Evolutionary conservation across 1,140 invertebrate genomes (phyloP).

Genomic region (Tachypleus tridentatus): DNA sequence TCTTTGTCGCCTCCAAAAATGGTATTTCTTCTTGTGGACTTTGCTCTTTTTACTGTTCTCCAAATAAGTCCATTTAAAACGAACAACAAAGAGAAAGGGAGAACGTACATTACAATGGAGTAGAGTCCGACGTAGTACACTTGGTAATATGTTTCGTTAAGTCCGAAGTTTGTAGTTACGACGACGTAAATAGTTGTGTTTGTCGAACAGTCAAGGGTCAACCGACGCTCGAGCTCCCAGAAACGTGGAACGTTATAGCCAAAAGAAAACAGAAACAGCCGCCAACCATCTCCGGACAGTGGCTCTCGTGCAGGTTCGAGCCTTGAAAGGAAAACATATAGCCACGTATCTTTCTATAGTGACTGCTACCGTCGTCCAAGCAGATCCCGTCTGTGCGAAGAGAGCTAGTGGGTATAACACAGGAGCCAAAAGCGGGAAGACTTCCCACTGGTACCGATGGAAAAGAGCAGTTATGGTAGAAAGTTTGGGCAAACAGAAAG

Average conservation of each 20-base stretch:
- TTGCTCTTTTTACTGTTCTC: too few relatives aligned
- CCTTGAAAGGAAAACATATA: conserved; percentile 82
- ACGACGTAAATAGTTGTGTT: conserved; percentile 40
- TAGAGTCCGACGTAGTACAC: conserved; percentile 44
- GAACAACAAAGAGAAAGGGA: conserved; percentile 46
- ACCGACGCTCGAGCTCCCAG: conserved; percentile 32
- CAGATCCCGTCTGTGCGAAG: conserved; percentile 77
- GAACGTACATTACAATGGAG: conserved; percentile 38
- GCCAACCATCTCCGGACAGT: conserved; percentile 72
- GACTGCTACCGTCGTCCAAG: conserved; percentile 89
- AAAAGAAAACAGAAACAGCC: conserved; percentile 64
- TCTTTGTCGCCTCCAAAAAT: too few relatives aligned
- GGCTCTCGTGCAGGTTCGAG: conserved; percentile 78
- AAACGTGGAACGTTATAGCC: conserved; percentile 74
- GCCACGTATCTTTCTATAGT: conserved; percentile 92
- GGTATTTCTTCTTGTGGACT: too few relatives aligned
- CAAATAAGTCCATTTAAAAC: too few relatives aligned
- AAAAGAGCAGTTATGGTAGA: too few relatives aligned
- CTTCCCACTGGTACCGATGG: conserved; percentile 27
- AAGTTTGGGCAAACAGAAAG: too few relatives aligned
- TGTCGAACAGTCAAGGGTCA: conserved; percentile 9
- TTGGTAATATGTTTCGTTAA: conserved; percentile 58
- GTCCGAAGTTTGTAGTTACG: conserved; percentile 51
- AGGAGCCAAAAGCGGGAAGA: conserved; percentile 66
- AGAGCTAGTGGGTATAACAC: conserved; percentile 75